Evolutionary conservation across 1,140 invertebrate genomes (phyloP).

Genomic region (Ceratina calcarata): DNA sequence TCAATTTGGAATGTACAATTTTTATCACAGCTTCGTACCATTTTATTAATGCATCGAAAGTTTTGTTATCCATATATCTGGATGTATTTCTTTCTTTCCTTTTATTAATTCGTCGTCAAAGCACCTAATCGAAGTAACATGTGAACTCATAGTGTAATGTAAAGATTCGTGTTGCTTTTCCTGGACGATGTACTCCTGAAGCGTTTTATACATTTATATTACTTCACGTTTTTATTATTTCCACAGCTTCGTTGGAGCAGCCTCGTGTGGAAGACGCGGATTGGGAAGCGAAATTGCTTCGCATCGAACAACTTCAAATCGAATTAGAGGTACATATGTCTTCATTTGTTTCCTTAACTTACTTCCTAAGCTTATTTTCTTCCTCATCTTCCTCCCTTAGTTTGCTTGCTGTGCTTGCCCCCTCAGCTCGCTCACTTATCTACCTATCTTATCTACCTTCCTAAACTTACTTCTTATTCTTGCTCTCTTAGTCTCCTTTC

Average conservation of each 20-base stretch:
- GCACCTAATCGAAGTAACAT: constrained; percentile 60
- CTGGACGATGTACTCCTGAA: constrained; percentile 49
- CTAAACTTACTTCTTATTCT: no score
- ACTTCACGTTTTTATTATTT: constrained; percentile 38
- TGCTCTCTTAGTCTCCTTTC: no score
- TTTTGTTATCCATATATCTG: constrained; percentile 35
- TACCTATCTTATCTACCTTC: no score
- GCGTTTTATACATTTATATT: constrained; percentile 23
- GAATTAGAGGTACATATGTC: constrained; percentile 81
- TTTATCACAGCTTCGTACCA: constrained; percentile 66
- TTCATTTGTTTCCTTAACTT: not conserved
- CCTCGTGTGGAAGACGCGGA: constrained; percentile 76
- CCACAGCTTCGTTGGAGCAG: constrained; percentile 74
- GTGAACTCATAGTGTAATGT: constrained; percentile 56
- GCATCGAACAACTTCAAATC: constrained; percentile 82
- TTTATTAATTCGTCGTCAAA: constrained; percentile 44
- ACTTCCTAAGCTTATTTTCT: no score
- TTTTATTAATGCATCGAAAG: constrained; percentile 57
- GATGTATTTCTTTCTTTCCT: constrained; percentile 28
- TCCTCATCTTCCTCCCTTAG: no score
- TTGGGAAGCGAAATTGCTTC: constrained; percentile 79
- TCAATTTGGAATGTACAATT: constrained; percentile 65
- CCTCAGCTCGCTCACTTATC: no score
- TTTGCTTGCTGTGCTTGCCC: no score
- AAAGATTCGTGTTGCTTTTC: constrained; percentile 68